Evolutionary conservation across 2,888 invertebrate genomes (phyloP), one percentile per base, ranked within the genome.

Genomic region (Oxystoma pomonae): DNA sequence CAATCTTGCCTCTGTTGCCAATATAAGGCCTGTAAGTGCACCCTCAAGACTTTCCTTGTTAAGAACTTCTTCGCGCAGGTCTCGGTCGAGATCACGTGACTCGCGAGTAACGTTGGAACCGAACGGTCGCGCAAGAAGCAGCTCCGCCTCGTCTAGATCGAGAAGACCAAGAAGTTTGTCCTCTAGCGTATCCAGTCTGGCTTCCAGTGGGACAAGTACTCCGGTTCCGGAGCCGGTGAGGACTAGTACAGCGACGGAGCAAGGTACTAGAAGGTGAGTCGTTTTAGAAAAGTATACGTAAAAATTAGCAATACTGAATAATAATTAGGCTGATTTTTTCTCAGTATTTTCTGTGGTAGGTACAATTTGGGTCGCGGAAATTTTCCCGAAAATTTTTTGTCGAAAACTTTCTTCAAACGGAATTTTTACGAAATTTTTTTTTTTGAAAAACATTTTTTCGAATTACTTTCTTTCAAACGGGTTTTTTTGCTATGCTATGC

Each of bases 111-210:
- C 75, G 22, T 69, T 70, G 22, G 75, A 74, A 67, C 74, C 74
- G 51, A 71, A 69, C 22, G 74, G 73, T 20, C 68, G 72, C 21
- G 74, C 76, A 19, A 65, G 78, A 53, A 78, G 78, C 66, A 78
- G 77, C 69, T 79, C 78, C 12, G 76, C 76, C 9, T 78, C 78
- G 21, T 77, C 78, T 2, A 72, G 77, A 51, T 78, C 78, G 16
- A 71, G 77, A 62, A 73, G 78, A 58, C 74, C 72, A 12, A 74
- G 79, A 61, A 81, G 81, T 72, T 66, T 78, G 62, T 80, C 80
- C 17, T 78, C 77, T 1, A 80, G 80, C 68, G 80, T 74, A 57
- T 76, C 79, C 5, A 81, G 81, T 69, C 65, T 79, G 20, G 76
- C 76, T 16, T 78, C 79, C 17, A 81, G 79, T 62, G 76, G 78